Evolutionary conservation across 2,888 invertebrate species (phyloP).

Genomic region (Halictus ligatus): DNA sequence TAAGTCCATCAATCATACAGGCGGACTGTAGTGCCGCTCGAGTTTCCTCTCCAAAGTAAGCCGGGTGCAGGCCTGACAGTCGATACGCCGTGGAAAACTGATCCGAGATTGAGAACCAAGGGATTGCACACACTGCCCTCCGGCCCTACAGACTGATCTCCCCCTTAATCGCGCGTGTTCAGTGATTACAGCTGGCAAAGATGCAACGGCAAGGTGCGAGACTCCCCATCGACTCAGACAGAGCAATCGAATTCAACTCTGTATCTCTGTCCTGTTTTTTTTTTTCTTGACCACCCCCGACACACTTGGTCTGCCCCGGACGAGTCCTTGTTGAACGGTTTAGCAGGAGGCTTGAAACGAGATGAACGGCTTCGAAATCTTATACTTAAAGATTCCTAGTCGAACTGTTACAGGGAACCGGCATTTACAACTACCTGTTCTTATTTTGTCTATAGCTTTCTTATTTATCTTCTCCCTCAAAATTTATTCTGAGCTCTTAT

Average conservation of each 20-base stretch:
- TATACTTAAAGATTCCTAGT: background rate
- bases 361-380: background rate
- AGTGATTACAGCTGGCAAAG: conserved; percentile 57
- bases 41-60: conserved; percentile 69
- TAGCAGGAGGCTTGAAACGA: conserved; percentile 6
- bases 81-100: conserved; percentile 55
- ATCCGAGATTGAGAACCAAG: conserved; percentile 52
- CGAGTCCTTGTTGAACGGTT: conserved; percentile 22
- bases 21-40: conserved; percentile 79
- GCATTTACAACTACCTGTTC: background rate
- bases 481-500: too few relatives aligned
- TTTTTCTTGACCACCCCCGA: conserved; percentile 18
- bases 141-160: conserved; percentile 52
- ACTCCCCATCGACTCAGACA: conserved; percentile 59
- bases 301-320: conserved; percentile 17
- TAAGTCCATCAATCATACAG: conserved; percentile 73
- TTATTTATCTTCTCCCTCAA: background rate
- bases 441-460: background rate
- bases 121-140: conserved; percentile 51
- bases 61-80: conserved; percentile 55
- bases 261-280: background rate
- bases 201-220: conserved; percentile 74
- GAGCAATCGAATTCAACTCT: conserved; percentile 34
- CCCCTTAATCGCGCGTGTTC: conserved; percentile 47
- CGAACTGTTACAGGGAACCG: background rate